Conservation (phyloP, 2,797 vertebrate species). For the Scolopax bukidnonensis region DNA sequence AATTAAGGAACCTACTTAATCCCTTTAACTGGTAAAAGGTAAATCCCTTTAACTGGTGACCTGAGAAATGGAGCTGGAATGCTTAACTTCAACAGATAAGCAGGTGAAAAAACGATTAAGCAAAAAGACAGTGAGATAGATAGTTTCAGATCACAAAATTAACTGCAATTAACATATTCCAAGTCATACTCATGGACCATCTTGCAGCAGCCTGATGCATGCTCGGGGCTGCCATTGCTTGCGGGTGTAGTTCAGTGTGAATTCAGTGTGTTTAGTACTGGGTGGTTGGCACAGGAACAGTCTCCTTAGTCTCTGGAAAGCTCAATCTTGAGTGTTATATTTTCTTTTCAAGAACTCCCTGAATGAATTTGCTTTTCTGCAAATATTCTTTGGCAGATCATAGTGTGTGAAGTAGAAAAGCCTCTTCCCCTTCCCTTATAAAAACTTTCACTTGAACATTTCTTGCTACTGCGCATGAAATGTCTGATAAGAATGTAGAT, state of each 20-base stretch:
- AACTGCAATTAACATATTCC: neutral
- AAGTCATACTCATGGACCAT: accelerated
- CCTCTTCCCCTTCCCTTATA: neutral
- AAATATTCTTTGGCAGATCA: neutral
- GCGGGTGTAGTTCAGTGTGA: neutral
- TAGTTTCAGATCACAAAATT: neutral
- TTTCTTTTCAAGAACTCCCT: neutral
- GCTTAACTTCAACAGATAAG: neutral
- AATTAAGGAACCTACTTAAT: neutral
- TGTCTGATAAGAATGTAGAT: neutral
- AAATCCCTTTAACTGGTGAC: neutral
- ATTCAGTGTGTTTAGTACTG: no score
- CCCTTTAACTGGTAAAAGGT: neutral
- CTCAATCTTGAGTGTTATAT: neutral
- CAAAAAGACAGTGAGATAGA: neutral
- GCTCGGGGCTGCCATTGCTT: accelerated
- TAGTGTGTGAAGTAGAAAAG: neutral
- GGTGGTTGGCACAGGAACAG: neutral
- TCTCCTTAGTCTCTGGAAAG: neutral
- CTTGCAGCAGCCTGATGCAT: neutral
- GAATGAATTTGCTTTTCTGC: neutral
- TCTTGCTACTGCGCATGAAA: neutral
- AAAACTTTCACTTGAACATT: neutral
- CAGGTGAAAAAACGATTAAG: neutral
- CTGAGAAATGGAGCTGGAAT: neutral